Evolutionary conservation across 2,113 vertebrate species (phyloP).

Genomic region (Coracopsis vasa): DNA sequence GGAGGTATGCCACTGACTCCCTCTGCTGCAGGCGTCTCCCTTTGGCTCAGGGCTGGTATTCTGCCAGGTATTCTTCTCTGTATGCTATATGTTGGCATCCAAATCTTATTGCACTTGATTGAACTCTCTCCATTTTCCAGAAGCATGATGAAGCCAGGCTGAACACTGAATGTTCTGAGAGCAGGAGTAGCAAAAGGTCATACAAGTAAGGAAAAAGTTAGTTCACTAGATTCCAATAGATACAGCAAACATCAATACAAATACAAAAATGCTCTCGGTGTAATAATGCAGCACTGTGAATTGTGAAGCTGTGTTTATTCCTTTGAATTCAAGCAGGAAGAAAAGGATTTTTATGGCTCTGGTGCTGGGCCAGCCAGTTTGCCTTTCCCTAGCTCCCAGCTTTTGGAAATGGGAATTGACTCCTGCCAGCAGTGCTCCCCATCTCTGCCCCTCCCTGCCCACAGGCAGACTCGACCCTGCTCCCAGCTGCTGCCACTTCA

Average conservation of each 20-base stretch:
- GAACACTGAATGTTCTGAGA: neutral
- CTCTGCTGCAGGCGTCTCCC: neutral
- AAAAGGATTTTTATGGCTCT: neutral
- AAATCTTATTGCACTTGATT: neutral
- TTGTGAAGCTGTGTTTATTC: conserved; percentile 34
- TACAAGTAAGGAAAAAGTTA: neutral
- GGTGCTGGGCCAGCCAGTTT: neutral
- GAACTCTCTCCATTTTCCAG: neutral
- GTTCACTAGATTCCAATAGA: neutral
- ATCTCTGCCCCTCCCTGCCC: neutral
- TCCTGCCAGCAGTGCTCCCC: neutral
- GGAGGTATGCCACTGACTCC: neutral
- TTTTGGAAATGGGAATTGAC: neutral
- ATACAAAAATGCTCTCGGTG: neutral
- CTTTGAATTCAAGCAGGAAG: conserved; percentile 53
- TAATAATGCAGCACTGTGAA: neutral
- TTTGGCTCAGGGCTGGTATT: neutral
- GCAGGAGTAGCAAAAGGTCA: neutral
- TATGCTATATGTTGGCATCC: neutral
- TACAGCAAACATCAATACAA: neutral
- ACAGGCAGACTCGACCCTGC: neutral
- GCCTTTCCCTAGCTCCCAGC: neutral
- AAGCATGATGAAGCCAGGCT: neutral
- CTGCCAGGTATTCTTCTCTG: neutral
- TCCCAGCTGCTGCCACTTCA: neutral